These are phyloP conservation scores for Tringa solitaria DNA, from an alignment of 2,113 vertebrate genomes.

Conservation along the genomic window DNA sequence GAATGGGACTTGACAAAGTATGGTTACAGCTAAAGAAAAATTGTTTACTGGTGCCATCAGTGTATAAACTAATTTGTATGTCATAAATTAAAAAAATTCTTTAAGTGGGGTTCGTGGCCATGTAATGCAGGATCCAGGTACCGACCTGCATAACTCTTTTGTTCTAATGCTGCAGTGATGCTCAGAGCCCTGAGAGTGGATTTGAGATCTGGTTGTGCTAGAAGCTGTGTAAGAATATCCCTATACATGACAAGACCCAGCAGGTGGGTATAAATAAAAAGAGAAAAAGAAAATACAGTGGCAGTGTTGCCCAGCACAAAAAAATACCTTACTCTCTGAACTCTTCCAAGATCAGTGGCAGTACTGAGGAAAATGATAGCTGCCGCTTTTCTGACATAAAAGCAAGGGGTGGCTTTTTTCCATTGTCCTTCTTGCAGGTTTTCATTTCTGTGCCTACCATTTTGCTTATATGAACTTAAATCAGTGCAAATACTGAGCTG, in stretches of 20 bases:
- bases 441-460: not conserved
- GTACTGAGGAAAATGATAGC: not conserved
- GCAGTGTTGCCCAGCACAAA: not conserved
- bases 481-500: not conserved
- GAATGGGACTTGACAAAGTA: not conserved
- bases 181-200: not conserved
- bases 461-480: not conserved
- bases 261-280: not conserved
- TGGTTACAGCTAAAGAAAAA: not conserved
- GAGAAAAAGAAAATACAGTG: not conserved
- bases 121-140: not conserved
- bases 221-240: not conserved
- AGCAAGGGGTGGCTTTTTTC: rapidly evolving
- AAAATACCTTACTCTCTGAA: not conserved
- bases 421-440: not conserved
- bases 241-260: not conserved
- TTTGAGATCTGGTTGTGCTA: not conserved
- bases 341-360: not conserved
- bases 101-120: not conserved
- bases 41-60: not conserved
- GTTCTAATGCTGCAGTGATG: not conserved
- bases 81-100: not conserved
- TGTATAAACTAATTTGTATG: not conserved
- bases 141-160: not conserved
- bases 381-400: not conserved